A percentile compares a stretch with the other conserved stretches of the same genome.
phyloP scores from a whole-genome alignment of 2,888 invertebrate species.

The Phorcus lineatus region DNA sequence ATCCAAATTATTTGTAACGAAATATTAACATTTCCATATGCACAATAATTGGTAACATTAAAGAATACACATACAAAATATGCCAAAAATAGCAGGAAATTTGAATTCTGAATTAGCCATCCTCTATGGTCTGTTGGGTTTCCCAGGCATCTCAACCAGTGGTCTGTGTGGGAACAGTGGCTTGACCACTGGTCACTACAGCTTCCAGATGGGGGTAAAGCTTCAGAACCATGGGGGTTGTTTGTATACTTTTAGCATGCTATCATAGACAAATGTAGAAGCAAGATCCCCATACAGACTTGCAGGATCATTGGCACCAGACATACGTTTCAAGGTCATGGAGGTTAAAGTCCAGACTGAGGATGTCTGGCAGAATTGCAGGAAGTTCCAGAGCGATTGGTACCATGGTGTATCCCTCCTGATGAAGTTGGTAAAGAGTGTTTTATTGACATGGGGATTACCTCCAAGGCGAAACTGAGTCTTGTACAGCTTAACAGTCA shows the following conservation, averaged over 20 bases:
- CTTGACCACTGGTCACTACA: neutral
- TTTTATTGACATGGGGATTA: slow-evolving; percentile 6
- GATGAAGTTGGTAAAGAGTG: neutral
- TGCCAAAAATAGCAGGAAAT: too few species aligned
- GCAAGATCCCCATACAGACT: neutral
- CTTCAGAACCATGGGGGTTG: neutral
- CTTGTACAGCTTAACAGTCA: neutral
- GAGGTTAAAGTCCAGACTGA: neutral
- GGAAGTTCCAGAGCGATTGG: neutral
- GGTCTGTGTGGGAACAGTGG: neutral
- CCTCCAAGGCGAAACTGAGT: neutral
- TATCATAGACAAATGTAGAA: neutral
- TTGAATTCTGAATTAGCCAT: neutral
- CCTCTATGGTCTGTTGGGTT: neutral
- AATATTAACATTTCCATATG: too few species aligned
- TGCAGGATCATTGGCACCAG: neutral
- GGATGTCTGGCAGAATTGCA: slow-evolving; percentile 4
- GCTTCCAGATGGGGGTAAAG: neutral
- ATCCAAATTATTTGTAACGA: too few species aligned
- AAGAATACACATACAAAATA: too few species aligned
- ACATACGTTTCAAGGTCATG: neutral
- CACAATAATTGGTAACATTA: too few species aligned
- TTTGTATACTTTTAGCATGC: neutral
- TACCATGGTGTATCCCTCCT: neutral
- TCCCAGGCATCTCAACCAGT: neutral